A percentile compares a stretch with the other conserved stretches of the same genome.
Conservation (phyloP, 1,140 invertebrate species). For the Pseudomyrmex flavicornis region DNA sequence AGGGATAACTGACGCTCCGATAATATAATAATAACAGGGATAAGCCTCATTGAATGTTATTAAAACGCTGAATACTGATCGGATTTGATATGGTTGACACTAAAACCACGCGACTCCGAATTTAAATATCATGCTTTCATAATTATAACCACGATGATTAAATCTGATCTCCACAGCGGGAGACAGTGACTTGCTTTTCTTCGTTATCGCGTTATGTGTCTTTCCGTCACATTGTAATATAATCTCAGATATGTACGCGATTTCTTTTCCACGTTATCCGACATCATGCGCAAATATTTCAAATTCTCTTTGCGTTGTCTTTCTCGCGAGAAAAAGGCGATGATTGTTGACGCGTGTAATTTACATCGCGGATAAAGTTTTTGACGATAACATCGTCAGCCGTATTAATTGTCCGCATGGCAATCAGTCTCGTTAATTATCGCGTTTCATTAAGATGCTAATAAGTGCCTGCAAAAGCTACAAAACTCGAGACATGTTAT, state of each 20-base stretch:
- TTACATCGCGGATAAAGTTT: slow-evolving; percentile 13
- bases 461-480: neutral
- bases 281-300: neutral
- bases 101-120: neutral
- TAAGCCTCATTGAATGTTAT: slow-evolving; percentile 15
- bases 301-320: slow-evolving; percentile 9
- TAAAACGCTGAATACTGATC: slow-evolving; percentile 11
- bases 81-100: neutral
- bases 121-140: neutral
- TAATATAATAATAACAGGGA: neutral
- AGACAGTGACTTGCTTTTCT: neutral
- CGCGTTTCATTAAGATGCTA: neutral
- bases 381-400: neutral
- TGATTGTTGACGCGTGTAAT: neutral
- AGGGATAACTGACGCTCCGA: neutral
- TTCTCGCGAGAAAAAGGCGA: neutral
- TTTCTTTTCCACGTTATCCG: neutral
- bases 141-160: neutral
- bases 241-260: neutral
- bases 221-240: neutral
- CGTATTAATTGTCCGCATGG: slow-evolving; percentile 4
- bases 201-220: neutral
- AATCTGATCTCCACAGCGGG: neutral
- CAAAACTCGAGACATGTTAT: neutral
- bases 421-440: neutral